Evolutionary conservation across 1,140 invertebrate genomes (phyloP).

Genomic region (fruit fly (Drosophila melanogaster)): DNA sequence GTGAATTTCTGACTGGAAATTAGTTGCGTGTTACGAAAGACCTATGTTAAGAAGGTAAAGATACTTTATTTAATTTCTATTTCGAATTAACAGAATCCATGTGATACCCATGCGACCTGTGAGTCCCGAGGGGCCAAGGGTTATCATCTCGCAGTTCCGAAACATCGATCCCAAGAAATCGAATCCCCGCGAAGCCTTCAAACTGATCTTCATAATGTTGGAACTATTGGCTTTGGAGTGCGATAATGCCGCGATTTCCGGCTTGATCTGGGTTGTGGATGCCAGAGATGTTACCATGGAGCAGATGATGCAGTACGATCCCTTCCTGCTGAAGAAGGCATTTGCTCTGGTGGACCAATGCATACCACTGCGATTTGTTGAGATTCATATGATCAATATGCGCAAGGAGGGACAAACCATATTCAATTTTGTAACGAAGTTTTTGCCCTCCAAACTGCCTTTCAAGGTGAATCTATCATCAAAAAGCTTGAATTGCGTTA

Average conservation of each 20-base stretch:
- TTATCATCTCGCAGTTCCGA: constrained; percentile 71
- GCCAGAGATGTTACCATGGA: constrained; percentile 66
- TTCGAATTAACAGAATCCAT: constrained; percentile 51
- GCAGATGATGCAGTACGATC: constrained; percentile 77
- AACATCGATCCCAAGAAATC: constrained; percentile 71
- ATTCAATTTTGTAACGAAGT: constrained; percentile 85
- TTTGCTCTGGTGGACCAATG: constrained; percentile 67
- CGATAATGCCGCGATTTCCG: constrained; percentile 62
- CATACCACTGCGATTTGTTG: constrained; percentile 60
- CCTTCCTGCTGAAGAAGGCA: constrained; percentile 64
- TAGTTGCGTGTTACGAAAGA: neutral
- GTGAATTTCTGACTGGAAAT: neutral
- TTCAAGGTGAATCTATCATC: constrained; percentile 81
- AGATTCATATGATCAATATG: constrained; percentile 77
- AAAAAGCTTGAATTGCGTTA: too few relatives aligned
- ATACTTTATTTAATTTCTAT: constrained; percentile 3
- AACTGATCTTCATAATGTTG: constrained; percentile 70
- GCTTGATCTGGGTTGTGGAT: constrained; percentile 64
- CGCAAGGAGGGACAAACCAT: constrained; percentile 85
- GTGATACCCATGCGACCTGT: constrained; percentile 60
- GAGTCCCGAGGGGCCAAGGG: constrained; percentile 50
- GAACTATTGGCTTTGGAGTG: constrained; percentile 72
- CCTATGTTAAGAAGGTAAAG: neutral
- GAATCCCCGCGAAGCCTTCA: constrained; percentile 70
- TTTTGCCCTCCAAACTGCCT: constrained; percentile 85